phyloP scores from a whole-genome alignment of 1,140 invertebrate species.

The Drosophila burlai region DNA sequence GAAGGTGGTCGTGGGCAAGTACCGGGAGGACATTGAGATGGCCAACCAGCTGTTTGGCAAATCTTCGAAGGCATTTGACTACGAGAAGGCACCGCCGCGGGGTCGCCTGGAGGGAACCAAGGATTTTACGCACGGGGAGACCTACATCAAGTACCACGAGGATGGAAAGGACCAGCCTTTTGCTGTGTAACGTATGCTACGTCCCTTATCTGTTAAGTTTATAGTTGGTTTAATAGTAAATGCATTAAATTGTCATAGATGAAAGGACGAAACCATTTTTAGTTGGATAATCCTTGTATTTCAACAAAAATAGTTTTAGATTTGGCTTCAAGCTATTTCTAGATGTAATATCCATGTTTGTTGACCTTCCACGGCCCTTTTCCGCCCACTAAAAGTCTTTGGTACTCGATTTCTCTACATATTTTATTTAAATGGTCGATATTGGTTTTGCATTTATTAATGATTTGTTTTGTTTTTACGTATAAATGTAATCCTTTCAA shows the following conservation, averaged over 20 bases:
- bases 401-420: slow-evolving; percentile 69
- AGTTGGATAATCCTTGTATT: neutral
- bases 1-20: slow-evolving; percentile 89
- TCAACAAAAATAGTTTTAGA: neutral
- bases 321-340: neutral
- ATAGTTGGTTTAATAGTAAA: slow-evolving; percentile 38
- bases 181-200: slow-evolving; percentile 78
- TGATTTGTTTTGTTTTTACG: slow-evolving; percentile 52
- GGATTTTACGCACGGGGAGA: slow-evolving; percentile 92
- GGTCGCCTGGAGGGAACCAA: slow-evolving; percentile 92
- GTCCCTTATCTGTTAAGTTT: slow-evolving; percentile 51
- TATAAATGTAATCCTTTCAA: slow-evolving; percentile 58
- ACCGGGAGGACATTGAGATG: slow-evolving; percentile 91
- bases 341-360: neutral
- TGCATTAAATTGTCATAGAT: slow-evolving; percentile 9
- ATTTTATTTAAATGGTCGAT: slow-evolving; percentile 81
- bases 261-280: too few species aligned
- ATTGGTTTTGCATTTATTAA: slow-evolving; percentile 65
- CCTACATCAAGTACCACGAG: slow-evolving; percentile 91
- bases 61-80: slow-evolving; percentile 89
- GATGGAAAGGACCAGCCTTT: slow-evolving; percentile 90
- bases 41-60: slow-evolving; percentile 90
- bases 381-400: neutral
- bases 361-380: neutral
- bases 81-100: slow-evolving; percentile 90